These are phyloP conservation scores for Sylvilagus floridanus DNA, from an alignment of 2,797 vertebrate species.

Conservation along the genomic window DNA sequence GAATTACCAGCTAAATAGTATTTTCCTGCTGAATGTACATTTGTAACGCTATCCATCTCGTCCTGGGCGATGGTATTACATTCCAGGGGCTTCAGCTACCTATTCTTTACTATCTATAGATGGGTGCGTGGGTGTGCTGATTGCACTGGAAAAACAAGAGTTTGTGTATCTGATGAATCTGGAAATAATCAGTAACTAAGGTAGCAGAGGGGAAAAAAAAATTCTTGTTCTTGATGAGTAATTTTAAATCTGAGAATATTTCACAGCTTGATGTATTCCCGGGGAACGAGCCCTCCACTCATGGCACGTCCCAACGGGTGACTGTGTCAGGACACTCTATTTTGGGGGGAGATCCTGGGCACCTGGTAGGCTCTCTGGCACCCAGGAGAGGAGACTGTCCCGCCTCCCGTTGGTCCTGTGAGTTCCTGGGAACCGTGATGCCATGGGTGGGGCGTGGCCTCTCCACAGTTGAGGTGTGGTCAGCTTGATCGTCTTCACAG, in stretches of 20 bases:
- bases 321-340: background rate
- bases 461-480: background rate
- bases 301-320: background rate
- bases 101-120: conserved; percentile 73
- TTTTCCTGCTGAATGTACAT: conserved; percentile 57
- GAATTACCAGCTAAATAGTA: conserved; percentile 55
- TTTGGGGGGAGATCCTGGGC: background rate
- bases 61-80: conserved; percentile 25
- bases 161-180: conserved; percentile 71
- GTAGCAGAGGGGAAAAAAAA: conserved; percentile 53
- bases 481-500: background rate
- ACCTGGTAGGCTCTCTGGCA: background rate
- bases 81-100: conserved; percentile 74
- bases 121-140: conserved; percentile 70
- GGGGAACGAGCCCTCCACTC: conserved; percentile 38
- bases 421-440: background rate
- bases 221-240: conserved; percentile 70
- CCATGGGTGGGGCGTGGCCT: background rate
- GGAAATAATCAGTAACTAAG: conserved; percentile 80
- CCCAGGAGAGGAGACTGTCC: background rate
- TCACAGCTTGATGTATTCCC: conserved; percentile 65
- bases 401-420: background rate
- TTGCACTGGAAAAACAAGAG: conserved; percentile 69
- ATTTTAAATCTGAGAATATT: conserved; percentile 76
- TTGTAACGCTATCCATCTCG: background rate